Conservation (phyloP, 30 jellyfish, hydroid and myxozoan species). For the Mastigias papua region DNA sequence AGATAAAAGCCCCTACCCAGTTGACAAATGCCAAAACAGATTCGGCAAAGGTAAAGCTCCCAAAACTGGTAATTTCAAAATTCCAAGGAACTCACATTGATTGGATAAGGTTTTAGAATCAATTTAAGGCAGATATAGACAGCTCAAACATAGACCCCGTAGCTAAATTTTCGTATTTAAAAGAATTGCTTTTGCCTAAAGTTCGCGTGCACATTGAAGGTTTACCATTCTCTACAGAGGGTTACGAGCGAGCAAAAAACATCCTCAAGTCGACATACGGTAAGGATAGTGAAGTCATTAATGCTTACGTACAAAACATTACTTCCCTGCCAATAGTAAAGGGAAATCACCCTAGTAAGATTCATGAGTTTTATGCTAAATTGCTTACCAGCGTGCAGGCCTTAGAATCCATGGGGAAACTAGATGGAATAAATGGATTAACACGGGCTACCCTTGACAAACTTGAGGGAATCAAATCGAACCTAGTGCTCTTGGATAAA, state of each 20-base stretch:
- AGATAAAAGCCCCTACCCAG: constrained; percentile 38
- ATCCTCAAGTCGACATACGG: constrained; percentile 73
- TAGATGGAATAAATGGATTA: constrained; percentile 46
- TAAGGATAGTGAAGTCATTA: constrained; percentile 64
- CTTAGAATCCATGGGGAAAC: constrained; percentile 79
- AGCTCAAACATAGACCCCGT: constrained; percentile 43
- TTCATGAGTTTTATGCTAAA: constrained; percentile 46
- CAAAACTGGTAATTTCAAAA: constrained; percentile 49
- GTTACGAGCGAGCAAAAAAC: constrained; percentile 82
- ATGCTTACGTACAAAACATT: constrained; percentile 74
- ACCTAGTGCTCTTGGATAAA: constrained; percentile 63
- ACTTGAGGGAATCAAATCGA: constrained; percentile 63
- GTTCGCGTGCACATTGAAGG: constrained; percentile 52
- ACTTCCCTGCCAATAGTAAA: constrained; percentile 66
- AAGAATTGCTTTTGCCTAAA: constrained; percentile 60
- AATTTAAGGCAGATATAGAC: constrained; percentile 78
- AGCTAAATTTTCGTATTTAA: constrained; percentile 72
- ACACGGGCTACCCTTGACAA: constrained; percentile 76
- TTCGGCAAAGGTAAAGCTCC: constrained; percentile 63
- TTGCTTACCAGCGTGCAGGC: constrained; percentile 60
- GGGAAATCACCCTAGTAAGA: constrained; percentile 37
- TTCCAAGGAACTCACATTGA: constrained; percentile 78
- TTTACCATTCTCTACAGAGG: constrained; percentile 76
- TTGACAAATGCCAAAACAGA: constrained; percentile 20
- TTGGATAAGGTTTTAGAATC: constrained; percentile 79